These are phyloP conservation scores for Rhamnusium bicolor DNA, from an alignment of 2,888 invertebrate genomes.

Conservation along the genomic window DNA sequence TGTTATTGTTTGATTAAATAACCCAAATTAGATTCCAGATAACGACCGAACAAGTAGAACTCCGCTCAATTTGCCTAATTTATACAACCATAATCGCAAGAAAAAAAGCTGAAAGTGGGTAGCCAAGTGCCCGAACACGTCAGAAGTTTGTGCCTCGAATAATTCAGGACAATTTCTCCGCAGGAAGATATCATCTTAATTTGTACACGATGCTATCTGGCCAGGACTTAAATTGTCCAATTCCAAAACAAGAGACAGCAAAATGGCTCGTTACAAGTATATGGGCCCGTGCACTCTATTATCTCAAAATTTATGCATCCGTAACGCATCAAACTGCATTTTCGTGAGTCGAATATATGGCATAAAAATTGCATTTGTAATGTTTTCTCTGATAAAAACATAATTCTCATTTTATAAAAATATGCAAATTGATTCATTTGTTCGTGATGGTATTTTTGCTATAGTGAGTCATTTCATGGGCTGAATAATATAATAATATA, in stretches of 20 bases:
- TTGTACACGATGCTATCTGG: conserved; percentile 50
- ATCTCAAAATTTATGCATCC: conserved; percentile 39
- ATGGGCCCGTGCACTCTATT: conserved; percentile 37
- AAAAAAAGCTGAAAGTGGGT: conserved; percentile 33
- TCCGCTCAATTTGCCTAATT: conserved; percentile 35
- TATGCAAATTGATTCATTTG: not conserved
- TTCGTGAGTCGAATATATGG: conserved; percentile 31
- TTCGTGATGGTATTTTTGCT: not conserved
- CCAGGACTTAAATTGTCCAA: conserved; percentile 47
- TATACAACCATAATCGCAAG: conserved; percentile 29
- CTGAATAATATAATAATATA: not conserved
- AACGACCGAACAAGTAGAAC: conserved; percentile 15
- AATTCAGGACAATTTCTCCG: conserved; percentile 20
- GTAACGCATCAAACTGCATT: conserved; percentile 29
- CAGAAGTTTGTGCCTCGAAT: conserved; percentile 14
- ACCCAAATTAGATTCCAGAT: conserved; percentile 31
- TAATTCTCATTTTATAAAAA: not conserved
- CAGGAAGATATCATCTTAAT: conserved; percentile 51
- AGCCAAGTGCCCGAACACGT: conserved; percentile 15
- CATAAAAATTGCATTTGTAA: conserved; percentile 8
- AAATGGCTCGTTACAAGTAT: conserved; percentile 33
- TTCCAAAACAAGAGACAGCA: conserved; percentile 44
- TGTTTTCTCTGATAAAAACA: conserved; percentile 13
- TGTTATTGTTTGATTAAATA: conserved; percentile 34
- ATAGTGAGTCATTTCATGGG: not conserved